These are phyloP conservation scores for Drosophila sucinea DNA, from an alignment of 1,140 invertebrate species.

Conservation along the genomic window DNA sequence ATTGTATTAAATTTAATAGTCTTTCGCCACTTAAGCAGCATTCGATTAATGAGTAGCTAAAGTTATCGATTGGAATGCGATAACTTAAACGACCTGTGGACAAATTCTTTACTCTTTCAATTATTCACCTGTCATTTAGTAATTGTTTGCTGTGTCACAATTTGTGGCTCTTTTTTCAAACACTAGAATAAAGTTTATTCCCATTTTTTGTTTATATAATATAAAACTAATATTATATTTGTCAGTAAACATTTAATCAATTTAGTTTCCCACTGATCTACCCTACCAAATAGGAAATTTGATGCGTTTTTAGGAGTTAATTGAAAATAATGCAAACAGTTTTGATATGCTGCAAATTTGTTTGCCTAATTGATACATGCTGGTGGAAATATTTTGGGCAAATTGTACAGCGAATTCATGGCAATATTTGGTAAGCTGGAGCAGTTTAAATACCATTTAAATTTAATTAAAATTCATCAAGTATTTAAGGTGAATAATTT, in stretches of 20 bases:
- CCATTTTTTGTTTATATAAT: no score
- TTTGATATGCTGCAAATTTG: conserved; percentile 22
- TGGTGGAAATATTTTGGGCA: not conserved
- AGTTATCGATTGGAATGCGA: no score
- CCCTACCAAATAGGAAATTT: not conserved
- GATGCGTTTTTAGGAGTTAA: conserved; percentile 1
- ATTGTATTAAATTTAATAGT: no score
- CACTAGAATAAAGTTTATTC: no score
- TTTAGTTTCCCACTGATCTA: not conserved
- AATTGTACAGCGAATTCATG: conserved; percentile 1
- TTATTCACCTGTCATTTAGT: no score
- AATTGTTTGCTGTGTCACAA: no score
- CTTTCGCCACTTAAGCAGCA: no score
- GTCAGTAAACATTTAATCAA: not conserved
- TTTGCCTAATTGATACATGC: conserved; percentile 19
- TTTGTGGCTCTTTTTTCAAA: no score
- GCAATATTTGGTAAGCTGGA: not conserved
- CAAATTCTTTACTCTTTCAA: no score
- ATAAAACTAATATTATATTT: no score
- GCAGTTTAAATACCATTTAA: conserved; percentile 17
- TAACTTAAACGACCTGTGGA: no score
- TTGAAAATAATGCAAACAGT: conserved; percentile 12
- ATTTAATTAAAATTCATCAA: conserved; percentile 45
- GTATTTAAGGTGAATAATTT: conserved; percentile 36
- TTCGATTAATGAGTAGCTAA: no score